Conservation (phyloP, 2,888 invertebrate genomes). For the Chouioia cunea region DNA sequence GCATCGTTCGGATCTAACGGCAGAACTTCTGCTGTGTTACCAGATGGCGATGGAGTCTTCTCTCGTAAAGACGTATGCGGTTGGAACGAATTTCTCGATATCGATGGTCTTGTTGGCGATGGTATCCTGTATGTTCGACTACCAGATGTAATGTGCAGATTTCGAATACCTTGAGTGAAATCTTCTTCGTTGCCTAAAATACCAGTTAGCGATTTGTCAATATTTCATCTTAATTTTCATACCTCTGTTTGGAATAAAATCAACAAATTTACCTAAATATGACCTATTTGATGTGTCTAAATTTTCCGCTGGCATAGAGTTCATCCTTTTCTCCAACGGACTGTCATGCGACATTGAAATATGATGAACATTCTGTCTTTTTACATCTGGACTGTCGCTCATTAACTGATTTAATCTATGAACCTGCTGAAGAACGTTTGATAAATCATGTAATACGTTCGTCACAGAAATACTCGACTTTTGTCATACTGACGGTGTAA, state of each 20-base stretch:
- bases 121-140: slow-evolving; percentile 90
- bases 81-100: slow-evolving; percentile 80
- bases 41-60: slow-evolving; percentile 68
- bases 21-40: slow-evolving; percentile 64
- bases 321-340: slow-evolving; percentile 62
- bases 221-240: neutral
- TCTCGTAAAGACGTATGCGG: slow-evolving; percentile 64
- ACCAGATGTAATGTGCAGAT: slow-evolving; percentile 88
- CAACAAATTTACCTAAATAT: slow-evolving; percentile 79
- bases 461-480: slow-evolving; percentile 1
- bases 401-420: slow-evolving; percentile 68
- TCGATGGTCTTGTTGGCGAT: slow-evolving; percentile 85
- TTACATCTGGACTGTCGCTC: slow-evolving; percentile 65
- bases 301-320: slow-evolving; percentile 46
- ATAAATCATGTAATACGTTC: slow-evolving; percentile 1
- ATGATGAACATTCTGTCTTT: slow-evolving; percentile 64
- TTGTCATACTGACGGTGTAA: neutral
- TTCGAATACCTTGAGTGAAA: slow-evolving; percentile 76
- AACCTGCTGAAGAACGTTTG: slow-evolving; percentile 56
- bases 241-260: neutral
- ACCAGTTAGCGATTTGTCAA: too few species aligned
- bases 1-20: slow-evolving; percentile 68
- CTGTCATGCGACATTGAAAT: slow-evolving; percentile 64
- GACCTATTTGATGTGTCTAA: slow-evolving; percentile 86
- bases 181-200: slow-evolving; percentile 63